Conservation (phyloP, 2,113 vertebrate species). For the Pipa parva region DNA sequence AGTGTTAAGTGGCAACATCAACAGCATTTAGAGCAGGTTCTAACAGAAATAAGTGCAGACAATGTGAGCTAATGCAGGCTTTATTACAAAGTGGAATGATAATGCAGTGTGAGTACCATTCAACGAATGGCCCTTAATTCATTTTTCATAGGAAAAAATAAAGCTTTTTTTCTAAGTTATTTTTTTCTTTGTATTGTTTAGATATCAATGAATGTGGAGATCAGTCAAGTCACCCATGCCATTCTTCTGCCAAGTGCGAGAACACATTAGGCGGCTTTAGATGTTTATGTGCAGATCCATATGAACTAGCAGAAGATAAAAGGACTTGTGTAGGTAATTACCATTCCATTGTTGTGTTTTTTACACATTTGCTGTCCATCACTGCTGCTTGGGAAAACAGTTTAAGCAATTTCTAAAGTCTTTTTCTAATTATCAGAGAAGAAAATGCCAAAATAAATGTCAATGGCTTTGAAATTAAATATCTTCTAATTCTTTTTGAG, state of each 20-base stretch:
- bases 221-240: conserved; percentile 51
- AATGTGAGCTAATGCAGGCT: too few species aligned
- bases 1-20: too few species aligned
- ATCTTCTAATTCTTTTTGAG: background rate
- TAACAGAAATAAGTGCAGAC: too few species aligned
- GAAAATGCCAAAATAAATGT: conserved; percentile 36
- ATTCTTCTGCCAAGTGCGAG: conserved; percentile 54
- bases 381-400: conserved; percentile 40
- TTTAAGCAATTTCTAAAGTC: conserved; percentile 37
- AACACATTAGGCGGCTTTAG: conserved; percentile 62
- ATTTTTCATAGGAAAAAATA: background rate
- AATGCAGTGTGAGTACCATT: too few species aligned
- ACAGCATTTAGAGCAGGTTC: too few species aligned
- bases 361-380: conserved; percentile 2
- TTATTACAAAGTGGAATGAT: too few species aligned
- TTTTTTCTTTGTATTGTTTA: conserved; percentile 39
- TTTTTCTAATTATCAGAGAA: conserved; percentile 43
- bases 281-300: conserved; percentile 53
- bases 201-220: conserved; percentile 67
- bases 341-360: too few species aligned
- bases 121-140: too few species aligned
- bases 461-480: conserved; percentile 28
- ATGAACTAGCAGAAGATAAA: conserved; percentile 53
- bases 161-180: too few species aligned
- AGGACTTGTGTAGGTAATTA: conserved; percentile 54